Conservation (phyloP, 2,797 vertebrate genomes). For the Xenopus petersii region DNA sequence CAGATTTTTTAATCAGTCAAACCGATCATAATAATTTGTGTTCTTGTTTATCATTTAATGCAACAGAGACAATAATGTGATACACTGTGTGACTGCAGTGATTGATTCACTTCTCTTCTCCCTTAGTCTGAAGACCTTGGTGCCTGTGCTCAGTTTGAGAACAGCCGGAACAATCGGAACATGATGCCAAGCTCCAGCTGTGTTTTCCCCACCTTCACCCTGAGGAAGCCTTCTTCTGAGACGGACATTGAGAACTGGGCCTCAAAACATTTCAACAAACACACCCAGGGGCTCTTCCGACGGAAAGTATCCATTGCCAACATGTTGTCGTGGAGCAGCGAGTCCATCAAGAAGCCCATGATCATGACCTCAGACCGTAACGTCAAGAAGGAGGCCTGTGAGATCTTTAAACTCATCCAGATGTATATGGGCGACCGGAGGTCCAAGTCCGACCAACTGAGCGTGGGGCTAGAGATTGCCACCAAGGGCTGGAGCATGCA, state of each 20-base stretch:
- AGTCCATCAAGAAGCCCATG: conserved; percentile 98
- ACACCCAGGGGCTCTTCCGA: conserved; percentile 93
- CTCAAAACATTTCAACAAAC: conserved; percentile 98
- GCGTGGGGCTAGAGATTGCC: conserved; percentile 83
- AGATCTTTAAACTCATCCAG: conserved; percentile 94
- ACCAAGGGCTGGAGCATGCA: conserved; percentile 94
- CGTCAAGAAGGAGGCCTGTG: conserved; percentile 92
- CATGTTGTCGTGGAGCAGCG: conserved; percentile 98
- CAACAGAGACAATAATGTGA: too few species aligned
- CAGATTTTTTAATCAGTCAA: too few species aligned
- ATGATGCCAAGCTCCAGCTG: conserved; percentile 95
- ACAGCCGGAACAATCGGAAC: conserved; percentile 79
- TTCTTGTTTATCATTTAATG: too few species aligned
- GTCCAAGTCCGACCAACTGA: conserved; percentile 79
- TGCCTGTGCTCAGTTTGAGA: conserved; percentile 91
- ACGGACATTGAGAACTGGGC: conserved; percentile 99
- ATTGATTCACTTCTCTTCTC: conserved; percentile 28
- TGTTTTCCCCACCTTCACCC: conserved; percentile 90
- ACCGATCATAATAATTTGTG: too few species aligned
- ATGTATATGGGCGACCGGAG: conserved; percentile 97
- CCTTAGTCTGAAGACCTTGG: conserved; percentile 90
- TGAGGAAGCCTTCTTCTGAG: conserved; percentile 94
- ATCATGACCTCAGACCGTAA: conserved; percentile 89
- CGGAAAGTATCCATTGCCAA: conserved; percentile 96
- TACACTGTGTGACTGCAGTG: too few species aligned